Evolutionary conservation across 2,797 vertebrate genomes (phyloP).

Genomic region (Melanotaenia boesemani): DNA sequence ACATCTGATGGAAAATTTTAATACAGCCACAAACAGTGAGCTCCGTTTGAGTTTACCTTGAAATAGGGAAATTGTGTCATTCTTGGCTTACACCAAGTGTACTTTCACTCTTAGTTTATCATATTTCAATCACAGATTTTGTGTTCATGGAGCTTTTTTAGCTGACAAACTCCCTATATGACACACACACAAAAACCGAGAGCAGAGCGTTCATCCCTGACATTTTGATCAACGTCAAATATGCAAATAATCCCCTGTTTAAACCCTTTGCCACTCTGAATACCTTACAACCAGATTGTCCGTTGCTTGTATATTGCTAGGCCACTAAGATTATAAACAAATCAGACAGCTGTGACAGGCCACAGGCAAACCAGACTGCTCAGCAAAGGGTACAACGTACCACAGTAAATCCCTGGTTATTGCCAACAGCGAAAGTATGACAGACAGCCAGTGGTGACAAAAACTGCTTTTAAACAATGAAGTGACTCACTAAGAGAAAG

Average conservation of each 20-base stretch:
- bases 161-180: slow-evolving; percentile 1
- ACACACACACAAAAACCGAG: slow-evolving; percentile 15
- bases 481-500: not conserved
- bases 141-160: slow-evolving; percentile 23
- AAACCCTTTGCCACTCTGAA: slow-evolving; percentile 28
- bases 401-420: slow-evolving; percentile 62
- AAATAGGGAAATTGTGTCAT: slow-evolving; percentile 9
- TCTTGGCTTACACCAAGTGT: slow-evolving; percentile 1
- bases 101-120: slow-evolving; percentile 28
- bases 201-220: slow-evolving; percentile 2
- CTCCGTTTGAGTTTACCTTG: slow-evolving; percentile 11
- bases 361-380: slow-evolving; percentile 57
- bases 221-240: slow-evolving; percentile 36
- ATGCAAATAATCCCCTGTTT: slow-evolving; percentile 30
- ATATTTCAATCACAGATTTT: slow-evolving; percentile 10
- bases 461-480: slow-evolving; percentile 1
- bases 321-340: slow-evolving; percentile 72
- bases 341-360: slow-evolving; percentile 67
- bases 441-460: slow-evolving; percentile 2
- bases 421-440: slow-evolving; percentile 32
- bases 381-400: slow-evolving; percentile 31
- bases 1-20: slow-evolving; percentile 22
- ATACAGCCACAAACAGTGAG: not conserved
- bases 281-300: slow-evolving; percentile 47
- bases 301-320: slow-evolving; percentile 57